Evolutionary conservation across 2,888 invertebrate genomes (phyloP).

Genomic region (Spilarctia lutea): DNA sequence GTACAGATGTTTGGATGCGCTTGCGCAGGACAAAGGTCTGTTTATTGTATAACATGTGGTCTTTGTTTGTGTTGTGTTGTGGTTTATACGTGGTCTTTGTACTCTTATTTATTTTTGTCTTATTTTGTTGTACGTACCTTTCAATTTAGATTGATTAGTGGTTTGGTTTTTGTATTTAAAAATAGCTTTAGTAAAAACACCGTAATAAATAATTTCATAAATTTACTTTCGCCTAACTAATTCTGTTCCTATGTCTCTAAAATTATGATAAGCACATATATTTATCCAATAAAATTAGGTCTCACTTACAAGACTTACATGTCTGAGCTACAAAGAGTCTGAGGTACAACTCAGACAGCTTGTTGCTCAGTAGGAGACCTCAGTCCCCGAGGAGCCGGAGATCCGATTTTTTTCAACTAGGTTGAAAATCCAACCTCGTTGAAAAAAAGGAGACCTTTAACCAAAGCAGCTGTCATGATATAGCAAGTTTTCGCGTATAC

Average conservation of each 20-base stretch:
- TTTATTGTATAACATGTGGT: slow-evolving; percentile 65
- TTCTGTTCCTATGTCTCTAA: too few species aligned
- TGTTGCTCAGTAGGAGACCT: background rate
- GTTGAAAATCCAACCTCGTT: too few species aligned
- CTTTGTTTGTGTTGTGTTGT: slow-evolving; percentile 41
- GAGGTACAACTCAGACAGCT: background rate
- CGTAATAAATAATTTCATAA: background rate
- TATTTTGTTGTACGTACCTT: background rate
- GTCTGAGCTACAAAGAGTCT: too few species aligned
- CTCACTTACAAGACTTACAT: too few species aligned
- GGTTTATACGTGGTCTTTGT: slow-evolving; percentile 28
- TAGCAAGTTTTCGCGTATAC: too few species aligned
- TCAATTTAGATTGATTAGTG: background rate
- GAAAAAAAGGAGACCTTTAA: too few species aligned
- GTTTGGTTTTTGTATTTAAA: background rate
- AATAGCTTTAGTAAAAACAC: too few species aligned
- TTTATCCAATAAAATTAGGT: background rate
- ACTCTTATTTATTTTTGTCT: slow-evolving; percentile 8
- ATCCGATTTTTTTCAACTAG: too few species aligned
- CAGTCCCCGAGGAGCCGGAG: too few species aligned
- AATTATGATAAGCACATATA: too few species aligned
- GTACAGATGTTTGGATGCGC: slow-evolving; percentile 48
- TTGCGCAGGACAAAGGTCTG: slow-evolving; percentile 63
- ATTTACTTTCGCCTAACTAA: background rate
- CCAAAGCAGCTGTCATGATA: background rate